A percentile compares a stretch with the other conserved stretches of the same genome.
Conservation (phyloP, 2,113 vertebrate species). For the Thunnus thynnus region DNA sequence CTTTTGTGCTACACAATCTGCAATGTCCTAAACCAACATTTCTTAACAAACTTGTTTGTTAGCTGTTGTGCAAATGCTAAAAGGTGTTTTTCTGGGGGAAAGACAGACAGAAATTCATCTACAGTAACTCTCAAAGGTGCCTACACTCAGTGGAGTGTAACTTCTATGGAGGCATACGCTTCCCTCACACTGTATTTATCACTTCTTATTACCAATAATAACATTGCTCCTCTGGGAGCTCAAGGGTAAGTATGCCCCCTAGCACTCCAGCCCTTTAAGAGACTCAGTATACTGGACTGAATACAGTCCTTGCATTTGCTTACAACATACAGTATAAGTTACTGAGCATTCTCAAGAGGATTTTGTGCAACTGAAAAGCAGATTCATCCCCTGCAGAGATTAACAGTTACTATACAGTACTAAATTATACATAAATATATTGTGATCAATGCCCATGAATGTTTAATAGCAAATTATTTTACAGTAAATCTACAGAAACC, state of each 20-base stretch:
- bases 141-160: conserved; percentile 56
- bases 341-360: conserved; percentile 48
- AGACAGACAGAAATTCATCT: conserved; percentile 36
- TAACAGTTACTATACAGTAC: conserved; percentile 14
- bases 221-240: conserved; percentile 84
- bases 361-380: conserved; percentile 58
- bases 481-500: not conserved
- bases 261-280: conserved; percentile 80
- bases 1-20: conserved; percentile 45
- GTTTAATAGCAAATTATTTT: not conserved
- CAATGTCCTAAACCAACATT: conserved; percentile 62
- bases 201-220: conserved; percentile 87
- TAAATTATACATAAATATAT: not conserved
- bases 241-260: conserved; percentile 84
- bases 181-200: conserved; percentile 82
- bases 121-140: conserved; percentile 48
- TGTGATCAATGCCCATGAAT: not conserved
- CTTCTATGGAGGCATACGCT: conserved; percentile 64
- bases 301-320: conserved; percentile 50
- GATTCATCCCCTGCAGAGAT: conserved; percentile 40
- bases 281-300: conserved; percentile 65
- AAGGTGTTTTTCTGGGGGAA: conserved; percentile 20
- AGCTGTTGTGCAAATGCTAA: conserved; percentile 28
- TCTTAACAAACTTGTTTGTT: conserved; percentile 57
- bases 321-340: conserved; percentile 34